These are phyloP conservation scores for Philypnodon macrostomus DNA, from an alignment of 2,797 vertebrate genomes.

Conservation along the genomic window DNA sequence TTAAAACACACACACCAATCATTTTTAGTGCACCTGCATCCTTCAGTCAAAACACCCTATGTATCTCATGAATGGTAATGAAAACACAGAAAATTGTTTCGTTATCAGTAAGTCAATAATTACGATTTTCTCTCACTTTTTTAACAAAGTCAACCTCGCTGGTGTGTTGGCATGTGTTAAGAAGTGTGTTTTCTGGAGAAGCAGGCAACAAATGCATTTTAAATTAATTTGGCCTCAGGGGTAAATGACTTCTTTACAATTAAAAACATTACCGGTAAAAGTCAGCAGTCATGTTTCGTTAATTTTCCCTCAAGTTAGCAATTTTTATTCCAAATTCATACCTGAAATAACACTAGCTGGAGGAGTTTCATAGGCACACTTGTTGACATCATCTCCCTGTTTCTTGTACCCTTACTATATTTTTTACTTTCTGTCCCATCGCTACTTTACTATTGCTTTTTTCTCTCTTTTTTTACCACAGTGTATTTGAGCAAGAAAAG, in stretches of 20 bases:
- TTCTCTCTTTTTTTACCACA: slow-evolving; percentile 57
- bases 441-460: slow-evolving; percentile 11
- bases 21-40: slow-evolving; percentile 47
- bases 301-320: slow-evolving; percentile 26
- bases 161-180: slow-evolving; percentile 9
- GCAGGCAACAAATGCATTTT: slow-evolving; percentile 22
- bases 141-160: slow-evolving; percentile 1
- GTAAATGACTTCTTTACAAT: slow-evolving; percentile 12
- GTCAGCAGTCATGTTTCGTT: slow-evolving; percentile 2
- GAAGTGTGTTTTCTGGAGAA: slow-evolving; percentile 14
- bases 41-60: slow-evolving; percentile 29
- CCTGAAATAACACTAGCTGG: slow-evolving; percentile 31
- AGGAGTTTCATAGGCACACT: slow-evolving; percentile 21
- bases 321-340: slow-evolving; percentile 27
- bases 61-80: slow-evolving; percentile 52
- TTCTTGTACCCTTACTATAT: slow-evolving; percentile 17
- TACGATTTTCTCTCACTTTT: slow-evolving; percentile 30
- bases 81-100: slow-evolving; percentile 38
- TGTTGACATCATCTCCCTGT: slow-evolving; percentile 10
- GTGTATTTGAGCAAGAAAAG: slow-evolving; percentile 73
- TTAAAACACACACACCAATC: slow-evolving; percentile 46
- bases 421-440: slow-evolving; percentile 18
- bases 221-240: slow-evolving; percentile 19
- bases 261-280: slow-evolving; percentile 9
- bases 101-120: slow-evolving; percentile 22